phyloP scores from a whole-genome alignment of 2,113 vertebrate genomes.

The Apteryx mantelli region DNA sequence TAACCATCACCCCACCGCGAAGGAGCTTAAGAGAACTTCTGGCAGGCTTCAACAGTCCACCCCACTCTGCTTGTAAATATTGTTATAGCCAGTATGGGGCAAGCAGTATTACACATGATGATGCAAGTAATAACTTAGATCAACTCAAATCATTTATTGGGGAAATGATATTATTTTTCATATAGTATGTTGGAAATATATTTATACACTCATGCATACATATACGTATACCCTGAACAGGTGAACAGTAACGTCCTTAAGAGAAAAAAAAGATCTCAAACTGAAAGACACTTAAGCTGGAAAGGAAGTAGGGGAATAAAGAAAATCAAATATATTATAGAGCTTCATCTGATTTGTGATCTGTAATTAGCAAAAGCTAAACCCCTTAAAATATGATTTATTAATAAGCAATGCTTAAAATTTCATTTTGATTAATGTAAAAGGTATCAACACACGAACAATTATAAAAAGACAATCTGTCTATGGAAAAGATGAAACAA shows the following conservation, averaged over 20 bases:
- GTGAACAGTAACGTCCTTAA: not conserved
- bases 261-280: not conserved
- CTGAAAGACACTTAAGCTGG: not conserved
- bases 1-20: not conserved
- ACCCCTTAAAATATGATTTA: not conserved
- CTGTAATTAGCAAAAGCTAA: not conserved
- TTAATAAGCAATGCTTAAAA: not conserved
- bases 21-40: not conserved
- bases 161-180: not conserved
- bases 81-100: not conserved
- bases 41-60: not conserved
- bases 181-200: not conserved
- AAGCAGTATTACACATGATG: not conserved
- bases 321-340: not conserved
- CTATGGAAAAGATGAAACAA: not conserved
- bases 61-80: not conserved
- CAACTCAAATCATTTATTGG: not conserved
- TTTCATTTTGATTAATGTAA: not conserved
- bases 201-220: not conserved
- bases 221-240: not conserved
- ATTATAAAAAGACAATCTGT: not conserved
- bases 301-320: not conserved
- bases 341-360: not conserved
- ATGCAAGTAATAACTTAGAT: not conserved
- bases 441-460: not conserved